Conservation (phyloP, 2,888 invertebrate genomes). For the Netelia melanura region DNA sequence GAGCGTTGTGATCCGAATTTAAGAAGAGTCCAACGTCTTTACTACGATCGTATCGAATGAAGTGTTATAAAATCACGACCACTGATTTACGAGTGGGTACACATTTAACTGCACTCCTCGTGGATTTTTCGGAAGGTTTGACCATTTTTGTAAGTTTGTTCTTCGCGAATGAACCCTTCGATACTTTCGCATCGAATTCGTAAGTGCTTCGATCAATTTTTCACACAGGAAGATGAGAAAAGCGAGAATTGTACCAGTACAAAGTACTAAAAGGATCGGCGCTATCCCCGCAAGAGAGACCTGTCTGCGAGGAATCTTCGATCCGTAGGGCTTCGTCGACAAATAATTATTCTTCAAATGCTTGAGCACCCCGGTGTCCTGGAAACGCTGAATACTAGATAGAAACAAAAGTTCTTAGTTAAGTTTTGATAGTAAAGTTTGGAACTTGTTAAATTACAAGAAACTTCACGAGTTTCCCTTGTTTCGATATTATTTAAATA, state of each 20-base stretch:
- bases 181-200: neutral
- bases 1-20: too few relatives aligned
- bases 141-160: neutral
- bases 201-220: slow-evolving; percentile 39
- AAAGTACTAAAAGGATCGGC: slow-evolving; percentile 74
- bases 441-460: neutral
- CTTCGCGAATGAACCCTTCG: neutral
- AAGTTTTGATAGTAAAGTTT: neutral
- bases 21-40: too few relatives aligned
- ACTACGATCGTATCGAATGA: too few relatives aligned
- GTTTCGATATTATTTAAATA: too few relatives aligned
- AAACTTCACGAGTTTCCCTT: neutral
- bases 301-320: neutral
- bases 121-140: neutral
- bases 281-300: slow-evolving; percentile 72
- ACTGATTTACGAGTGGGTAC: neutral
- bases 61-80: neutral
- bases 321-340: neutral
- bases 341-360: slow-evolving; percentile 69
- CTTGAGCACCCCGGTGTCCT: slow-evolving; percentile 74
- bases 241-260: slow-evolving; percentile 69
- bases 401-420: neutral
- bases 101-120: neutral
- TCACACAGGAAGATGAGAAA: slow-evolving; percentile 72
- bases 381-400: slow-evolving; percentile 75